Evolutionary conservation across 2,797 vertebrate genomes (phyloP).

Genomic region (Hemibagrus guttatus): DNA sequence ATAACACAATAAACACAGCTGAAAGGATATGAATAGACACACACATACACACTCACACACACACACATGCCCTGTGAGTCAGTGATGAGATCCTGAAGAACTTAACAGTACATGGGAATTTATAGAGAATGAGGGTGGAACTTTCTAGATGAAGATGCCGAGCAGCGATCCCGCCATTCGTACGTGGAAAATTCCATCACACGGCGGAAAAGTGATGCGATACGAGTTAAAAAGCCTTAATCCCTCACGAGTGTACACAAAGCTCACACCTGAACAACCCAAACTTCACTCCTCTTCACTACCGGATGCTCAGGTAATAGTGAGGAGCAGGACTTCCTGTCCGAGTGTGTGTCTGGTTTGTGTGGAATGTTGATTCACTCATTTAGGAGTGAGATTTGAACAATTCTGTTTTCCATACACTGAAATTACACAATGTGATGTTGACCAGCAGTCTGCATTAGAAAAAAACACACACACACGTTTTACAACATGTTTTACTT

Average conservation of each 20-base stretch:
- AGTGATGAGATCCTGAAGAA: not conserved
- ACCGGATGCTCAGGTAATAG: not conserved
- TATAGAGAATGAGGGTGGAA: not conserved
- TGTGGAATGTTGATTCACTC: not conserved
- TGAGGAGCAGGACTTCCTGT: not conserved
- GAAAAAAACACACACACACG: not conserved
- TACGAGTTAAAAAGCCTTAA: slow-evolving; percentile 21
- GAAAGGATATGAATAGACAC: not conserved
- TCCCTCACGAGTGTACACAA: too few relatives aligned
- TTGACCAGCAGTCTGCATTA: not conserved
- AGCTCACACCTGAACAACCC: not conserved
- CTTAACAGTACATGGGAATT: not conserved
- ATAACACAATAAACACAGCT: slow-evolving; percentile 15
- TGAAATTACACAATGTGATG: not conserved
- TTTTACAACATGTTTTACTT: not conserved
- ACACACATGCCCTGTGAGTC: slow-evolving; percentile 11
- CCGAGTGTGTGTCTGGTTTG: not conserved
- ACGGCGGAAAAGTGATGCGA: slow-evolving; percentile 25
- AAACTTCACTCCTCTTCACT: not conserved
- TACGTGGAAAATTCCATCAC: slow-evolving; percentile 44
- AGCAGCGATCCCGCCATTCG: slow-evolving; percentile 35
- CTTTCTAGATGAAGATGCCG: slow-evolving; percentile 11
- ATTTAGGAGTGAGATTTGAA: not conserved
- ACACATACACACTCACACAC: not conserved
- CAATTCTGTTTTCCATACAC: not conserved